phyloP scores from a whole-genome alignment of 2,888 invertebrate species.

The Acanthosepion pharaonis region DNA sequence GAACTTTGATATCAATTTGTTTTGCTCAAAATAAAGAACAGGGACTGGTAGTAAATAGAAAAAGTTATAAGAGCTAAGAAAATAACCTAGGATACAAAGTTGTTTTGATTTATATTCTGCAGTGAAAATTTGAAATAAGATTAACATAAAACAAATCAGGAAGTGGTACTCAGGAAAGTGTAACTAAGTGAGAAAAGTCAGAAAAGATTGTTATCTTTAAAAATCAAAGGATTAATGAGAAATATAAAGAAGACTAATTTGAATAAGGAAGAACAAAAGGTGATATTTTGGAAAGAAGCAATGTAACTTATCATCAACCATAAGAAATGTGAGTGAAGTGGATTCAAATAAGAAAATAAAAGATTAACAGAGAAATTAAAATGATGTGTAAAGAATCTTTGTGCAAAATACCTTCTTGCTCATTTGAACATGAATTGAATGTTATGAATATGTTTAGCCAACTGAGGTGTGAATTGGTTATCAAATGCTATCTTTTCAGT shows the following conservation, averaged over 20 bases:
- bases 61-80: background rate
- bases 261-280: background rate
- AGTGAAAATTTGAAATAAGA: background rate
- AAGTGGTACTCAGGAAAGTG: background rate
- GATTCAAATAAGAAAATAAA: background rate
- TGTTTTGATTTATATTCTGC: background rate
- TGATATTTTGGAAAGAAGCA: background rate
- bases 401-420: background rate
- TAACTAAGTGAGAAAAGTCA: background rate
- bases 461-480: background rate
- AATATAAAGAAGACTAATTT: constrained; percentile 33
- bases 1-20: background rate
- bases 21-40: background rate
- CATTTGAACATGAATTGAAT: background rate
- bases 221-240: constrained; percentile 33
- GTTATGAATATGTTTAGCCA: background rate
- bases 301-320: background rate
- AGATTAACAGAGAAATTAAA: background rate
- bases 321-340: background rate
- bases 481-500: background rate
- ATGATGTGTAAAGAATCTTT: background rate
- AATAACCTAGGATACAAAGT: background rate
- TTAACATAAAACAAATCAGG: constrained; percentile 18
- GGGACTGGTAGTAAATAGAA: background rate
- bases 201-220: background rate